Evolutionary conservation across 53 echinoderm and acorn worm species (phyloP), one percentile per base, ranked within the genome.

Genomic region (Paelopatides confundens): DNA sequence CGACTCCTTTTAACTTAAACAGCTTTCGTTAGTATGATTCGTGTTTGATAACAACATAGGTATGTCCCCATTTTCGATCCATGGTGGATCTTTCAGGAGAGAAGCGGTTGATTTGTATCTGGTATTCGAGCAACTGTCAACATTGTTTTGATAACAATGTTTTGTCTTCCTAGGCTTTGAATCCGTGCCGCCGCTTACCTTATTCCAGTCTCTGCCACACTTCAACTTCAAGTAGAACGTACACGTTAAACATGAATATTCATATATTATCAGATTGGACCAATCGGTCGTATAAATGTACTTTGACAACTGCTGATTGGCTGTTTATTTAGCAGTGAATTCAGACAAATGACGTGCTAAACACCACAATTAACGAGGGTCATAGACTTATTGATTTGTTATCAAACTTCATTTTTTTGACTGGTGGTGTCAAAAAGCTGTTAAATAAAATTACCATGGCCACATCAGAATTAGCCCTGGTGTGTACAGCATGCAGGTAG

Each of bases 241-340:
- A 43, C 43, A 43, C 11, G 43, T 43, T 11, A 43, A 9, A 43
- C 43, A 54, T 54, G 23, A 54, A 54, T 54, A 54, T 54, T 18
- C 58, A 54, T 54, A 1, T 5, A 54, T 21, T 54, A 21, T 54
- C 58, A 23, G 58, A n/a, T 21, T 54, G 18, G 18, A 18, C 71
- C 38, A 71, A 37, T 37, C 18, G 46, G 40, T 17, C 34, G 6
- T 3, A 8, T 1, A 46, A 2, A 3, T 27, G 40, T 24, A 26
- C 71, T 39, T 26, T 71, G 71, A 46, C 5, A 37, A 71, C 71
- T 71, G 37, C 39, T 39, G 26, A 71, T 71, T 71, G 71, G 71
- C 5, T 68, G n/a, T 68, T 43, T 11, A 43, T 54, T 23, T n/a
- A 54, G 14, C 48, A 18, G 58, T 21, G 23, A 48, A 18, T 54